Base-by-base conservation (phyloP, 23 tunicate species). In the Oikopleura albicans region DNA sequence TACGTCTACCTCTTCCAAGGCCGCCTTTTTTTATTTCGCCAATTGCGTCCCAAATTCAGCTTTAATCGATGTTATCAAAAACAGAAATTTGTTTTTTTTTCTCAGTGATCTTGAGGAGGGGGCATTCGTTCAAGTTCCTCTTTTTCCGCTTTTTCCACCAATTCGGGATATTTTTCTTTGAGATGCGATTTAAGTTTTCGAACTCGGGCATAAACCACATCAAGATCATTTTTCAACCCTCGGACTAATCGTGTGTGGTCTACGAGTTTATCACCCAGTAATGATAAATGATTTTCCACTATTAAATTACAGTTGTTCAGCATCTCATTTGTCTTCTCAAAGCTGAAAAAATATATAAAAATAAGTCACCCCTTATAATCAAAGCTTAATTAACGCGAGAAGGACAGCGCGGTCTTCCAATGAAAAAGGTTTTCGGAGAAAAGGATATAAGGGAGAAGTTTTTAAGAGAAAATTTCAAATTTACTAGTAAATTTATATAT, bases 271-370 rank as follows among this genome's bases (percentile, higher is more conserved):
- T 31, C 79, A 12, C 34, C 79, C 2, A 71, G 33, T 2, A 71
- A 2, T 27, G 79, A 34, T 2, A 12, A 31, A 29, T 71, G 79
- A 29, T 71, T 71, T 71, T 4, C 33, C 4, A 71, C 79, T 34
- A 71, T 71, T 2, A 71, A 37, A 31, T 71, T 71, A 71, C 34
- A 16, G 37, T 71, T 71, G 79, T 71, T 16, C 27, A 71, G 4
- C 79, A 71, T 71, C 31, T 71, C 79, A 12, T 29, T 29, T 71
- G 79, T 71, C 79, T 71, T 71, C 79, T 71, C 79, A 31, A 71
- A 71, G 4, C 79, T 71, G 22, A 49, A 49, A 22, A 8, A 22
- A 49, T 49, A 8, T 49, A 49, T n/a, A n/a, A n/a, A n/a, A n/a
- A n/a, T n/a, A n/a, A n/a, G n/a, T n/a, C n/a, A n/a, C n/a, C n/a